A percentile compares a stretch with the other conserved stretches of the same genome.
These are phyloP conservation scores for Napeogenes inachia DNA, from an alignment of 2,888 invertebrate species.

Conservation along the genomic window DNA sequence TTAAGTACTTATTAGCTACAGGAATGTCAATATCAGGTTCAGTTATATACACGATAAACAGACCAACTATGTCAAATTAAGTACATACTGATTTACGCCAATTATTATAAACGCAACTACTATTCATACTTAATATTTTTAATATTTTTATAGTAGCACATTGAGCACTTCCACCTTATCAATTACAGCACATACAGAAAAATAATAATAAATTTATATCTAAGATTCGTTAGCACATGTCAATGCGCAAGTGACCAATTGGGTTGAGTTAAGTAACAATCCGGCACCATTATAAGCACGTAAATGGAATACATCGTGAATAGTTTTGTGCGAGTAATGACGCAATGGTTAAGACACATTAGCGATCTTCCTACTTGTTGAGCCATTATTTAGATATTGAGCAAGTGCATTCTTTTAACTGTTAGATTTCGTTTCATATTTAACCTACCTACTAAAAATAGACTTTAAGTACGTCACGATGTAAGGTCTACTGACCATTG, in stretches of 20 bases:
- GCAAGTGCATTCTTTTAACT: slow-evolving; percentile 46
- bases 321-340: slow-evolving; percentile 66
- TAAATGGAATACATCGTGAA: slow-evolving; percentile 39
- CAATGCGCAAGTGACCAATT: slow-evolving; percentile 5
- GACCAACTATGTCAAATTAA: slow-evolving; percentile 13
- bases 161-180: slow-evolving; percentile 53
- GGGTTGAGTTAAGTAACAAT: slow-evolving; percentile 26
- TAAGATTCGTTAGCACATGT: slow-evolving; percentile 25
- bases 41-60: slow-evolving; percentile 6
- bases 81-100: background rate
- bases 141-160: slow-evolving; percentile 2
- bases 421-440: slow-evolving; percentile 25
- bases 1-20: slow-evolving; percentile 77
- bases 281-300: slow-evolving; percentile 59
- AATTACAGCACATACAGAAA: slow-evolving; percentile 1
- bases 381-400: slow-evolving; percentile 57
- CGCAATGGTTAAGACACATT: slow-evolving; percentile 19
- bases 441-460: slow-evolving; percentile 41
- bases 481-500: slow-evolving; percentile 26
- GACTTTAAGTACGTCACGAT: slow-evolving; percentile 41
- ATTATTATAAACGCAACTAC: too few relatives aligned
- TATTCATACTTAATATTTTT: too few relatives aligned
- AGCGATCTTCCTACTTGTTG: slow-evolving; percentile 52
- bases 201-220: slow-evolving; percentile 1
- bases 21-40: slow-evolving; percentile 54